phyloP scores from a whole-genome alignment of 2,797 vertebrate genomes.

The Cygnus olor region DNA sequence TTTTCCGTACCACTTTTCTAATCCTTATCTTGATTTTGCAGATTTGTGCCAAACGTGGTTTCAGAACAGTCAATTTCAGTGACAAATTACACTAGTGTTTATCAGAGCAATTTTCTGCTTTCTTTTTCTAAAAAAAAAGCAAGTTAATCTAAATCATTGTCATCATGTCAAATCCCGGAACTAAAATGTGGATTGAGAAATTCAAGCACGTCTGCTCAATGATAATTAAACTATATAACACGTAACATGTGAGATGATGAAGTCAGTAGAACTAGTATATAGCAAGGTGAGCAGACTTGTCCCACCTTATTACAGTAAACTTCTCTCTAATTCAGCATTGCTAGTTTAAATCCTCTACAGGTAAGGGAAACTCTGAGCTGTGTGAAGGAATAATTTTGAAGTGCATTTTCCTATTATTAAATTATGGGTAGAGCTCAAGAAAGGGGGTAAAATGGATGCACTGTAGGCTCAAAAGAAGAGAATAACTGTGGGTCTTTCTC shows the following conservation, averaged over 20 bases:
- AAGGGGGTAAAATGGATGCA: not conserved
- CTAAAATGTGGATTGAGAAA: not conserved
- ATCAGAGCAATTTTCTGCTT: not conserved
- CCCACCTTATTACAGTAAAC: not conserved
- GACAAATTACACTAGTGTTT: not conserved
- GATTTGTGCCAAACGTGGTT: not conserved
- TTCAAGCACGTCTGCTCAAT: not conserved
- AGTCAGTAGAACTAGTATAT: not conserved
- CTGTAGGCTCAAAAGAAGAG: not conserved
- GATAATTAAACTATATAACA: not conserved
- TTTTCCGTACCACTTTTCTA: not conserved
- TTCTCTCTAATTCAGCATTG: not conserved
- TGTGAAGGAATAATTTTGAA: not conserved
- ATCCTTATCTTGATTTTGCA: not conserved
- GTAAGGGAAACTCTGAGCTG: not conserved
- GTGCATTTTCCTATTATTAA: not conserved
- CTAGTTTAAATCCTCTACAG: not conserved
- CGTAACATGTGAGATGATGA: not conserved
- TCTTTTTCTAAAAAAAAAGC: not conserved
- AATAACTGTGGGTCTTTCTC: not conserved
- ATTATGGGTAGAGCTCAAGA: not conserved
- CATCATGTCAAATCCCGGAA: not conserved
- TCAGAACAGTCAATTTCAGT: not conserved
- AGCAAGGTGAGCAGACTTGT: not conserved
- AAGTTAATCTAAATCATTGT: slow-evolving; percentile 1